Base-by-base conservation (phyloP, 2,888 invertebrate genomes). In the Kryphioiulus occultus region DNA sequence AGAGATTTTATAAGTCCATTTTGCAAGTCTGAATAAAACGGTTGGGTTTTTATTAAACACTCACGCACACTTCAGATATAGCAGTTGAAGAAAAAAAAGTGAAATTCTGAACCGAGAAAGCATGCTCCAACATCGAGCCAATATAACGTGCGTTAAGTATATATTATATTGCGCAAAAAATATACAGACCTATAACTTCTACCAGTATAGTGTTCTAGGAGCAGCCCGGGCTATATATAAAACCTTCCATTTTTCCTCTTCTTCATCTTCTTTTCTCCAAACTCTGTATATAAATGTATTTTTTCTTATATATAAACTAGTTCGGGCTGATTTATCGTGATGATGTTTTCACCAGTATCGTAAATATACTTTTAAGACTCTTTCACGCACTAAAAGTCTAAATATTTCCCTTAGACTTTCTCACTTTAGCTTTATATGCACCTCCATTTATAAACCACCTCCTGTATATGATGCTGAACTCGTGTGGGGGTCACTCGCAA, bases 21-120 rank as follows among this genome's bases (percentile, higher is more conserved):
- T 53, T 53, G 53, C 53, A 53, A 53, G 53, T 53, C 53, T 53
- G 53, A 53, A 53, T 53, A 53, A 53, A 53, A 53, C 53, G 53
- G 53, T 53, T 53, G 53, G 53, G 53, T 53, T 53, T 53, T 53
- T 53, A 53, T 53, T 53, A 53, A 53, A 53, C 53, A 53, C 53
- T 53, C 53, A 53, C 53, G 53, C 53, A 53, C 53, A 53, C 53
- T 53, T 53, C 53, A 19, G 53, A 53, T 53, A 53, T 53, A 53
- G 7, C 53, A n/a, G 10, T 53, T 53, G 53, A 1, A 19, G 53
- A 53, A 19, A 53, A 53, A 53, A 53, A 53, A 53, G 53, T 19
- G 53, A 53, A 53, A 53, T 53, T 53, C 53, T 53, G 53, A 53
- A 53, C 53, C 19, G 53, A 53, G 53, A 53, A 53, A 19, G 53